Conservation (phyloP, 2,113 vertebrate genomes). For the Chionis minor region DNA sequence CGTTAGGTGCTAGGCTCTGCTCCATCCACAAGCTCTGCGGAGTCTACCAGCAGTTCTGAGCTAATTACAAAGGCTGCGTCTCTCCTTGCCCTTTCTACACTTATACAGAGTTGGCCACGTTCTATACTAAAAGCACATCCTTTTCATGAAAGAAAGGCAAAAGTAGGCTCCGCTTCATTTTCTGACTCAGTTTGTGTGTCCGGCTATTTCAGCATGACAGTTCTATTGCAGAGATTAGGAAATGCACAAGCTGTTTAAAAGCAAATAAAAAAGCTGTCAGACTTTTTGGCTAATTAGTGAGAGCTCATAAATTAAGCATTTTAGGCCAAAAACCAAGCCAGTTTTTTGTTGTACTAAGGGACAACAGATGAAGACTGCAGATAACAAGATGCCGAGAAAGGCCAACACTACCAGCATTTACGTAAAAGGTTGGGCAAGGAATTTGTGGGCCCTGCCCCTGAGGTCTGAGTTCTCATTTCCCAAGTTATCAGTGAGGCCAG, state of each 20-base stretch:
- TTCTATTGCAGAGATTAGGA: neutral
- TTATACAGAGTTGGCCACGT: too few species aligned
- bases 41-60: neutral
- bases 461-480: neutral
- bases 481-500: neutral
- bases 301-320: neutral
- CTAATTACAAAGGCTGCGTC: neutral
- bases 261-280: neutral
- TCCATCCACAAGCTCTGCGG: neutral
- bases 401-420: neutral
- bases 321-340: neutral
- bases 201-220: slow-evolving; percentile 14
- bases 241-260: slow-evolving; percentile 28
- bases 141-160: neutral
- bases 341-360: neutral
- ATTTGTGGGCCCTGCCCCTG: neutral
- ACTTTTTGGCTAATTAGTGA: slow-evolving; percentile 6
- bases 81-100: neutral
- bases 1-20: neutral
- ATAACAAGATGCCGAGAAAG: neutral
- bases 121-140: neutral
- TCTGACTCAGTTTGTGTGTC: neutral
- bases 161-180: neutral
- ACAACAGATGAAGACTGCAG: neutral
- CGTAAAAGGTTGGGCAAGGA: neutral